These are phyloP conservation scores for Spheniscus humboldti DNA, from an alignment of 2,797 vertebrate species.

Conservation along the genomic window DNA sequence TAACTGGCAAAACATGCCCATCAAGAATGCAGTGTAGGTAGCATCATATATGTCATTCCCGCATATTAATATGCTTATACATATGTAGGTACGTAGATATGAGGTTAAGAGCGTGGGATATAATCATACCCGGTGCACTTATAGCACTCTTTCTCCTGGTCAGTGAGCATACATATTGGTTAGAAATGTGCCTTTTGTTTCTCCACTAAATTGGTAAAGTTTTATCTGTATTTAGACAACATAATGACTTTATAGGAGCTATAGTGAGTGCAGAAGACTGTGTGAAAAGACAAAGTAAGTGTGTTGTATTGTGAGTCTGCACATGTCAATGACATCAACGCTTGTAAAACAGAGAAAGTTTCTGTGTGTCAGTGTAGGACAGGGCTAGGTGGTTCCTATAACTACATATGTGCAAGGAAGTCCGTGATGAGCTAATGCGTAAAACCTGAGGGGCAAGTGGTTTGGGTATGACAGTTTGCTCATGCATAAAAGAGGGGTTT, in stretches of 20 bases:
- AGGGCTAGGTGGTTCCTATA: neutral
- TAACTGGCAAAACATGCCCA: neutral
- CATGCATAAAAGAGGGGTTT: accelerated
- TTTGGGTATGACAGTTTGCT: neutral
- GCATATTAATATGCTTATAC: neutral
- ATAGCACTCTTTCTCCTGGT: neutral
- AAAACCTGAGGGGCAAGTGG: neutral
- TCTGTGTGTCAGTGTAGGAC: accelerated
- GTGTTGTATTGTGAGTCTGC: neutral
- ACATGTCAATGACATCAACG: neutral
- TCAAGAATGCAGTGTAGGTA: neutral
- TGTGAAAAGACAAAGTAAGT: neutral
- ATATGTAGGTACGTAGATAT: neutral
- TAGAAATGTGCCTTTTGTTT: neutral
- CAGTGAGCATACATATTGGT: no score
- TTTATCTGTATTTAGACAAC: neutral
- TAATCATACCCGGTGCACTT: neutral
- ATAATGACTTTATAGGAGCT: neutral
- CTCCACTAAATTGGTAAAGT: neutral
- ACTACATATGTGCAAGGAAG: neutral
- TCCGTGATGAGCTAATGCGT: accelerated
- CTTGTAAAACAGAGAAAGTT: neutral
- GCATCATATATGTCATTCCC: neutral
- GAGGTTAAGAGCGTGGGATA: neutral
- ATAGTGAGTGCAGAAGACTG: neutral